Conservation (phyloP, 2,797 vertebrate genomes). For the Xenops minutus region DNA sequence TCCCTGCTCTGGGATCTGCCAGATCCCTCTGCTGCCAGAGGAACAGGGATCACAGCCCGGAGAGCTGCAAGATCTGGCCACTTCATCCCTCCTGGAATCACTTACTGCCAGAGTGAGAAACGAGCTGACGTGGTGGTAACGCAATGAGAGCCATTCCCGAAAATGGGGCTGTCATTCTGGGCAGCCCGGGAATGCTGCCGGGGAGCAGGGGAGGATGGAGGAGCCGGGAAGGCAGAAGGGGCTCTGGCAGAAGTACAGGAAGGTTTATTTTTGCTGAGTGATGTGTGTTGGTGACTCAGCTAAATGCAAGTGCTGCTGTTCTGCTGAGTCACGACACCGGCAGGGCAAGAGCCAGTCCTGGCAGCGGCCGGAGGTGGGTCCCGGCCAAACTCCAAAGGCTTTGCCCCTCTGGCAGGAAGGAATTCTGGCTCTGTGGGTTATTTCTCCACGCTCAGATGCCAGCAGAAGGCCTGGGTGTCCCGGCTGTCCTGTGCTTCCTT, state of each 20-base stretch:
- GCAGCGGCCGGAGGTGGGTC: neutral
- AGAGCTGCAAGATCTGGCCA: neutral
- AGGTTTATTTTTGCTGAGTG: neutral
- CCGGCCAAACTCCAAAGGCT: accelerated
- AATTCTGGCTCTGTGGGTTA: accelerated
- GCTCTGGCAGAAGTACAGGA: neutral
- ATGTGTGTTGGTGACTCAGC: neutral
- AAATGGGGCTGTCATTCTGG: neutral
- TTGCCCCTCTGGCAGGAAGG: neutral
- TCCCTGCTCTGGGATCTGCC: neutral
- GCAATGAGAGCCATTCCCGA: accelerated
- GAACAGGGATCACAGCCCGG: neutral
- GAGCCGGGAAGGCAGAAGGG: neutral
- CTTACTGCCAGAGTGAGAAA: accelerated
- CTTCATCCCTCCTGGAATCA: neutral
- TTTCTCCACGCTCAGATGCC: accelerated
- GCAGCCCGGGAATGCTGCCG: neutral
- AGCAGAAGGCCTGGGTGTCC: accelerated
- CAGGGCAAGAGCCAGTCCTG: neutral
- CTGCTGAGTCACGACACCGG: neutral
- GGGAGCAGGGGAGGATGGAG: neutral
- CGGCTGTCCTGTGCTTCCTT: neutral
- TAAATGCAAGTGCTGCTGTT: accelerated
- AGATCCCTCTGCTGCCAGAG: neutral
- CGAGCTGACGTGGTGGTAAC: accelerated